phyloP scores from a whole-genome alignment of 1,140 invertebrate genomes.

The Holotrichia oblita region DNA sequence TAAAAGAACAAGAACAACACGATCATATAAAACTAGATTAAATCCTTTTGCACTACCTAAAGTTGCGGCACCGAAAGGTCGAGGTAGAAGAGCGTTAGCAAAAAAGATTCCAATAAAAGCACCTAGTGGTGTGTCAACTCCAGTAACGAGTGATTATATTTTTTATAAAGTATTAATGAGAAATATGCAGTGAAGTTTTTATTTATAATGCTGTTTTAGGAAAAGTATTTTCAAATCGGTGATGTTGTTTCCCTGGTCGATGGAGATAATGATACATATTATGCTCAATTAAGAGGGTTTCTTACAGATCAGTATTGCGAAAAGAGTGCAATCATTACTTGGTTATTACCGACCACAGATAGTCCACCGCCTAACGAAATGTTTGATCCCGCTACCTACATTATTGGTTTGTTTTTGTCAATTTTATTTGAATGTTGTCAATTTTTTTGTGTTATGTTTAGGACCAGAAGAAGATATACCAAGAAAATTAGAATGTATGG shows the following conservation, averaged over 20 bases:
- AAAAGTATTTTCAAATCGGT: constrained; percentile 87
- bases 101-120: constrained; percentile 86
- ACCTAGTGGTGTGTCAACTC: constrained; percentile 79
- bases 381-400: constrained; percentile 92
- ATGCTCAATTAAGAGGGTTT: constrained; percentile 89
- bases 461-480: constrained; percentile 92
- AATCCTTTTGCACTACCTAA: constrained; percentile 60
- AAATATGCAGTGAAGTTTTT: background rate
- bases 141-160: constrained; percentile 81
- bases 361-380: constrained; percentile 79
- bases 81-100: constrained; percentile 80
- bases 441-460: constrained; percentile 53
- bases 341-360: constrained; percentile 87
- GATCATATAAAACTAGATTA: constrained; percentile 65
- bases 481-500: constrained; percentile 85
- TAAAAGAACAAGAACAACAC: constrained; percentile 67
- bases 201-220: constrained; percentile 62
- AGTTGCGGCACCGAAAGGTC: constrained; percentile 69
- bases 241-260: constrained; percentile 91
- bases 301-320: constrained; percentile 93
- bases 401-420: constrained; percentile 72
- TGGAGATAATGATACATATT: constrained; percentile 80
- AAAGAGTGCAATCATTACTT: constrained; percentile 93
- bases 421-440: background rate
- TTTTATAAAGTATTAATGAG: constrained; percentile 76